A percentile compares a stretch with the other conserved stretches of the same genome.
Conservation (phyloP, 2,888 invertebrate species). For the Heliconius cydno region DNA sequence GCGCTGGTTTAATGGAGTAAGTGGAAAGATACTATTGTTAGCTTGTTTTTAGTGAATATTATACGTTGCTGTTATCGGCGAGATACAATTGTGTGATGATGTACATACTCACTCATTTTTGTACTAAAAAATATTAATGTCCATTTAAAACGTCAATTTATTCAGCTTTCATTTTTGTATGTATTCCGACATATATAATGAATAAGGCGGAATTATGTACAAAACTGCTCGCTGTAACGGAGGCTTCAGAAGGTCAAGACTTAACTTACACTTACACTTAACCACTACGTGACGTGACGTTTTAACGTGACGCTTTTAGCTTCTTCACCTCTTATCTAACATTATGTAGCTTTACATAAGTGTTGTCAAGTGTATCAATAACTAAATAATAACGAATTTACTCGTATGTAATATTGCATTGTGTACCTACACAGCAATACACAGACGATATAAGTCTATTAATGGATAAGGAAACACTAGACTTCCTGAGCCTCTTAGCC, state of each 20-base stretch:
- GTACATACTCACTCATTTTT: neutral
- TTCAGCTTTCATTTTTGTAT: no score
- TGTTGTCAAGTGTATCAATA: neutral
- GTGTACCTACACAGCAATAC: constrained; percentile 16
- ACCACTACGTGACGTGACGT: no score
- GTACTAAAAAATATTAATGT: neutral
- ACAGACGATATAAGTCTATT: constrained; percentile 24
- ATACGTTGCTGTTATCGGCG: neutral
- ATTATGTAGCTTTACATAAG: neutral
- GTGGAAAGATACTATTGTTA: constrained; percentile 3
- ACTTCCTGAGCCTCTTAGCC: constrained; percentile 22
- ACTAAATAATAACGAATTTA: neutral
- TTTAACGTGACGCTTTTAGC: no score
- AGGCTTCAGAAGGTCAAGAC: neutral
- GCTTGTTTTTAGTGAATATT: neutral
- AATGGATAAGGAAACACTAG: constrained; percentile 24
- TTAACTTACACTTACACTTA: neutral
- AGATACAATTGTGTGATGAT: neutral
- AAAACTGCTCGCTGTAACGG: neutral
- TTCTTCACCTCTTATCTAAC: no score
- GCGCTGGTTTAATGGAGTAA: neutral
- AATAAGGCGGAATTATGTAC: neutral
- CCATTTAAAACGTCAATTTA: neutral
- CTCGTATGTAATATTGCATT: neutral
- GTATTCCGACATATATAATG: no score